Base-by-base conservation (phyloP, 2,888 invertebrate genomes). In the Andrena hattorfiana region DNA sequence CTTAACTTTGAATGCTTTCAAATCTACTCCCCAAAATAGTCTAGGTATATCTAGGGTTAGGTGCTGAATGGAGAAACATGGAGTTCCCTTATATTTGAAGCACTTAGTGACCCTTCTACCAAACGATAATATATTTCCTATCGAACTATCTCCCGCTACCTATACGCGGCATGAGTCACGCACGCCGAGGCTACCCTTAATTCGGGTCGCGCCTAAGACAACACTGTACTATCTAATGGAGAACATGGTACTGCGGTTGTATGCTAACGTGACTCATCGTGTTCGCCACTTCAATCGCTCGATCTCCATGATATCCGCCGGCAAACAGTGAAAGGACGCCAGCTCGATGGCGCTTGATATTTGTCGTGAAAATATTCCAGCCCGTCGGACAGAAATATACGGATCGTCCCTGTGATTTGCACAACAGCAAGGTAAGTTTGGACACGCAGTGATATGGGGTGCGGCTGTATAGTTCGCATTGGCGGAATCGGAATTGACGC, bases 251-350 rank as follows among this genome's bases (percentile, higher is more conserved):
- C 77, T 74, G 81, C 81, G 88, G 84, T 86, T 88, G 85, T 88
- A 84, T 88, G 86, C 80, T 78, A 81, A 88, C 85, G 88, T 88
- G 88, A 88, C 85, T 88, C 88, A 88, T 87, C 81, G 68, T 84
- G 85, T 72, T 82, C 85, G 75, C 67, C 72, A 67, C 73, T 75
- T 74, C 69, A 72, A 76, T 74, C 60, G 30, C 64, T 77, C 88
- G 85, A 85, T 84, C 76, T 84, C 72, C 79, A 59, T 71, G 84
- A 83, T 86, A 88, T 74, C 75, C 86, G 30, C 78, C 6, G 62
- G 74, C 72, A 88, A 88, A 88, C 80, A 88, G 13, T 67, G 54
- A 49, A 64, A 72, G 80, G 72, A 59, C 72, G 72, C n/a, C 60
- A 60, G 26, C 48, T 54, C n/a, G 73, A 84, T 83, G 80, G 67